Evolutionary conservation across 2,113 vertebrate genomes (phyloP).

Genomic region (Merops nubicus): DNA sequence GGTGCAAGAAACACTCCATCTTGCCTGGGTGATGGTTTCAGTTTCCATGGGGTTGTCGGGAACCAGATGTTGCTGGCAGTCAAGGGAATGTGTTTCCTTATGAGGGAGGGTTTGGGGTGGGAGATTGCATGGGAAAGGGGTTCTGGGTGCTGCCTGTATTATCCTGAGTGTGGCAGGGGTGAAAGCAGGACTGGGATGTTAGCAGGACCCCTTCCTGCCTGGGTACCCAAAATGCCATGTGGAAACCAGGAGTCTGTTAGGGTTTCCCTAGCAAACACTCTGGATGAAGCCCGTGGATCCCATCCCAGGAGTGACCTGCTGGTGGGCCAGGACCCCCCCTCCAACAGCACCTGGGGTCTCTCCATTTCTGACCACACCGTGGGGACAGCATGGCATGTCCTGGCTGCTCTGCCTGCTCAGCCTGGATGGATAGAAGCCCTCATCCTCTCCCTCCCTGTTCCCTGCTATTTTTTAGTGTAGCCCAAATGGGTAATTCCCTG

Average conservation of each 20-base stretch:
- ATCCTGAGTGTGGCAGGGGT: not conserved
- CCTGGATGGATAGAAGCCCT: not conserved
- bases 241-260: not conserved
- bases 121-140: not conserved
- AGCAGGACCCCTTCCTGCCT: not conserved
- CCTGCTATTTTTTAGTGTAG: not conserved
- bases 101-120: not conserved
- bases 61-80: not conserved
- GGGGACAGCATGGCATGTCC: not conserved
- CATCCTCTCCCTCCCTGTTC: not conserved
- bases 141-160: not conserved
- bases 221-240: not conserved
- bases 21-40: not conserved
- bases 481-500: not conserved
- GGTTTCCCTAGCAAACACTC: not conserved
- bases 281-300: not conserved
- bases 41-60: not conserved
- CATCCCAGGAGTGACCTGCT: accelerated
- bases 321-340: not conserved
- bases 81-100: not conserved
- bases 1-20: not conserved
- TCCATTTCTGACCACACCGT: accelerated
- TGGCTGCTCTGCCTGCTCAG: not conserved
- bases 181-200: not conserved
- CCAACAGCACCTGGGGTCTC: accelerated